Conservation (phyloP, 2,888 invertebrate species). For the Herminia tarsipennalis region DNA sequence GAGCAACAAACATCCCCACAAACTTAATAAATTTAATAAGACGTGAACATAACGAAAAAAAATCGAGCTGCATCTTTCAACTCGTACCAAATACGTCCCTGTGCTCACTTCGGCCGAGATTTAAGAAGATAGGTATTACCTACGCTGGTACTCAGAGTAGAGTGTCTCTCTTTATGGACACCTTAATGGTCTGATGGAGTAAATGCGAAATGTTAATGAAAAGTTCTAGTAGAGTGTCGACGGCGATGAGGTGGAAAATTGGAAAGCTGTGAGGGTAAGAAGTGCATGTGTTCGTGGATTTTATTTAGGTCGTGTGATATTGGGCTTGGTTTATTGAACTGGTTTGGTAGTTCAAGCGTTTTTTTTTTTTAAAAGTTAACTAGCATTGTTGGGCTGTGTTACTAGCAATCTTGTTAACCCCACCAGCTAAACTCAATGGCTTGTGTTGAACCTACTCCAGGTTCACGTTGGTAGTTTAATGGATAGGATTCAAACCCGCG, state of each 20-base stretch:
- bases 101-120: slow-evolving; percentile 58
- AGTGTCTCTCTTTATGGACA: slow-evolving; percentile 59
- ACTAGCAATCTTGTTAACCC: too few relatives aligned
- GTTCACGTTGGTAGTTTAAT: too few relatives aligned
- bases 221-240: slow-evolving; percentile 50
- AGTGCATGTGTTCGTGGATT: slow-evolving; percentile 18
- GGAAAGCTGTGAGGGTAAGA: slow-evolving; percentile 21
- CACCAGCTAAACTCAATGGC: too few relatives aligned
- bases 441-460: too few relatives aligned
- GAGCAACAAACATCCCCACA: too few relatives aligned
- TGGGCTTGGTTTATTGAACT: neutral
- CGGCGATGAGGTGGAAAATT: slow-evolving; percentile 44
- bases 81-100: slow-evolving; percentile 32
- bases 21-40: too few relatives aligned
- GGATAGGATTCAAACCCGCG: too few relatives aligned
- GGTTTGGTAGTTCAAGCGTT: neutral
- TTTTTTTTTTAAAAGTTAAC: too few relatives aligned
- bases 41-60: neutral
- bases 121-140: slow-evolving; percentile 71
- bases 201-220: slow-evolving; percentile 61
- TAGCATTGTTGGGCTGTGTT: too few relatives aligned
- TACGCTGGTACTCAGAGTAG: slow-evolving; percentile 46
- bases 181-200: slow-evolving; percentile 55
- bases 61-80: neutral
- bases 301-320: slow-evolving; percentile 24